These are phyloP conservation scores for Erebia palarica DNA, from an alignment of 2,888 invertebrate species.

Conservation along the genomic window DNA sequence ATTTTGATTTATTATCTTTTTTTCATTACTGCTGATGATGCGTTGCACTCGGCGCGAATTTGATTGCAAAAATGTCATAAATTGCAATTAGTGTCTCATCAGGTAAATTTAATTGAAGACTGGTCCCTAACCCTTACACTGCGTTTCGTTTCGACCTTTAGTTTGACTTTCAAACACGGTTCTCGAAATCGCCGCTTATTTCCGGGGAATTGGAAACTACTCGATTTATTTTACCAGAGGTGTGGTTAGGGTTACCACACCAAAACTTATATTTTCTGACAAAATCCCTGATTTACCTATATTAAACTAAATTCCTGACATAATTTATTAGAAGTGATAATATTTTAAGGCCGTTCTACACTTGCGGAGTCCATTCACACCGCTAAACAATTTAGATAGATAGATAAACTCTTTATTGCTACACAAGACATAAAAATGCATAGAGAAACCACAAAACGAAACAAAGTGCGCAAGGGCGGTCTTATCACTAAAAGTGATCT, in stretches of 20 bases:
- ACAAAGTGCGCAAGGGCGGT: no score
- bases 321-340: no score
- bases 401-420: no score
- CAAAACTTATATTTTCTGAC: no score
- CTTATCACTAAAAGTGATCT: no score
- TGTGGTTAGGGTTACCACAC: neutral
- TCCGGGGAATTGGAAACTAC: neutral
- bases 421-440: no score
- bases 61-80: neutral
- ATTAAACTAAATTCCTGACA: no score
- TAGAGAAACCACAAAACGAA: no score
- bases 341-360: no score
- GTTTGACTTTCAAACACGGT: conserved; percentile 12
- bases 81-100: conserved; percentile 3
- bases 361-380: no score
- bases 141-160: conserved; percentile 13
- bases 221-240: neutral
- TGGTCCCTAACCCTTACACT: conserved; percentile 8
- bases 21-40: conserved; percentile 7
- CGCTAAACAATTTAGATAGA: no score
- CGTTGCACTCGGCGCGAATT: neutral
- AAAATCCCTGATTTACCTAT: no score
- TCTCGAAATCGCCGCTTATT: conserved; percentile 7
- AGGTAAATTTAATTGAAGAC: conserved; percentile 18
- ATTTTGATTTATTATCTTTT: conserved; percentile 1